Conservation (phyloP, 2,797 vertebrate genomes). For the Muscicapa comitata region DNA sequence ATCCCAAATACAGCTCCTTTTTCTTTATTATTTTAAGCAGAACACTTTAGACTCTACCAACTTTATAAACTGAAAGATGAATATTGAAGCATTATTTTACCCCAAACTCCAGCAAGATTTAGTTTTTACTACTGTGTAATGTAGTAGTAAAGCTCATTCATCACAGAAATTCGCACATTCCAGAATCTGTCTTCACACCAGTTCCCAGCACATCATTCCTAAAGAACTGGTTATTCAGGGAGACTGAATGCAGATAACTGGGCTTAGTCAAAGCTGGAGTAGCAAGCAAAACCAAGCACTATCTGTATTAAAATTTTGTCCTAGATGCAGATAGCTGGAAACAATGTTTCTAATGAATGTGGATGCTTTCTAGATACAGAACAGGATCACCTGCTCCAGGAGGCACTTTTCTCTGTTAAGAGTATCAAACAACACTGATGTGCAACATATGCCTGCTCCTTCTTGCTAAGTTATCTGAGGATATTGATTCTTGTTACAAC, state of each 20-base stretch:
- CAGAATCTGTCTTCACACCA: background rate
- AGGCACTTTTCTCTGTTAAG: background rate
- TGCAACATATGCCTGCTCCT: background rate
- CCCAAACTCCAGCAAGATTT: background rate
- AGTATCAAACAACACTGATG: background rate
- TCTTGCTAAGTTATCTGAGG: background rate
- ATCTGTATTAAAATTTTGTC: background rate
- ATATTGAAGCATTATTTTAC: rapidly evolving
- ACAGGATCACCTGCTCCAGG: background rate
- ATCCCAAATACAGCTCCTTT: background rate
- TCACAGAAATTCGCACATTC: background rate
- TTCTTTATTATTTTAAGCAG: background rate
- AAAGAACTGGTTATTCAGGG: background rate
- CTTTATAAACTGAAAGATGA: background rate
- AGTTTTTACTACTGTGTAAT: background rate
- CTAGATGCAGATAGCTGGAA: background rate
- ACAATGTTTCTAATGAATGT: background rate
- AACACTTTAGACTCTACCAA: background rate
- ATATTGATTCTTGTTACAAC: background rate
- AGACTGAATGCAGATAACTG: background rate
- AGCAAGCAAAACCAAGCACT: background rate
- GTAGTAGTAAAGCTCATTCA: background rate
- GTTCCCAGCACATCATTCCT: background rate
- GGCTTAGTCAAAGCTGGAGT: background rate
- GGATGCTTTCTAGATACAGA: background rate